Base-by-base conservation (phyloP, 1,140 invertebrate genomes). In the Drosophila pectinifera region DNA sequence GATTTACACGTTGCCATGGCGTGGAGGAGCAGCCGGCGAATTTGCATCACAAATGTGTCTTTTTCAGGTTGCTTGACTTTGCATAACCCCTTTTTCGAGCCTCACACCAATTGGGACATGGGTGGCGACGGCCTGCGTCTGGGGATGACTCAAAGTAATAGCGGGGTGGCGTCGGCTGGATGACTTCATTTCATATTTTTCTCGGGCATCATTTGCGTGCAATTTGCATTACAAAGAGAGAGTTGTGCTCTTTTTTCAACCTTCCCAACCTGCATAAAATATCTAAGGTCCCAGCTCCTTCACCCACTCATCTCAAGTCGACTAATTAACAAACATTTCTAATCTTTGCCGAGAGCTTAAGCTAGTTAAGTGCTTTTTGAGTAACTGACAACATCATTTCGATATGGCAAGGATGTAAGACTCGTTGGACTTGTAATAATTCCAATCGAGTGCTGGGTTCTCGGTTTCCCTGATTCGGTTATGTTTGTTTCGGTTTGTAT, bases 21-120 rank as follows among this genome's bases (percentile, higher is more conserved):
- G 56, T 61, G 75, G 43, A 42, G 42, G 62, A 26, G 46, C 54
- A 58, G 54, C 48, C 55, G 45, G 36, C 51, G 83, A 89, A 89
- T 89, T 89, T 89, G 84, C 84, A 89, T 89, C 85, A 84, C 84
- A 89, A 89, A 89, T 89, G 84, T 89, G 84, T 89, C 84, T 89
- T 89, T 89, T 89, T 89, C 84, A 89, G 84, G 84, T 89, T 89
- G 84, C 84, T 89, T 89, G 84, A 89, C 85, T 89, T 89, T 89
- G 84, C 84, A 89, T 89, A 89, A 89, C 84, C 84, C 84, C 77
- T 90, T 89, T 78, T 56, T 61, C 56, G 43, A 26, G 38, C 56
- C 53, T 61, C 49, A 51, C 70, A 80, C 53, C 38, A 69, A 67
- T 43, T 36, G 31, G 34, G 31, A 38, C 36, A 62, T 36, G 49